These are phyloP conservation scores for Limosa lapponica DNA, from an alignment of 2,797 vertebrate genomes.

Conservation along the genomic window DNA sequence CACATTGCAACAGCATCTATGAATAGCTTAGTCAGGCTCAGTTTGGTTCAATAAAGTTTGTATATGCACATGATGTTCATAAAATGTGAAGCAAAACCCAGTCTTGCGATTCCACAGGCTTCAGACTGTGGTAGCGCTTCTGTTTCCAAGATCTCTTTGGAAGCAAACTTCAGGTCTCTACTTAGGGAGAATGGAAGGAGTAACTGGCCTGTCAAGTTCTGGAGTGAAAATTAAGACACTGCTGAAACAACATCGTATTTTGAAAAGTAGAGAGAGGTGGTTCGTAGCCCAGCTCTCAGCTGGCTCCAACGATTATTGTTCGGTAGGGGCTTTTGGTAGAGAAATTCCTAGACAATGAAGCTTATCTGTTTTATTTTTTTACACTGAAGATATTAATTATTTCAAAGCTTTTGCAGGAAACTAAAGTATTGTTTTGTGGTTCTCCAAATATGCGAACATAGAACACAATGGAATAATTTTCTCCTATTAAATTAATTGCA, in stretches of 20 bases:
- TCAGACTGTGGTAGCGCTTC: neutral
- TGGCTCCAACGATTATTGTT: neutral
- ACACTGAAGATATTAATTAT: neutral
- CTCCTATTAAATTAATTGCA: neutral
- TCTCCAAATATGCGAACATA: neutral
- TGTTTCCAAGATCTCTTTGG: neutral
- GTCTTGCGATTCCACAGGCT: neutral
- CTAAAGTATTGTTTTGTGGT: neutral
- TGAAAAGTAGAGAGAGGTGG: neutral
- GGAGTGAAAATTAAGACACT: neutral
- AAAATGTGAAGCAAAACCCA: neutral
- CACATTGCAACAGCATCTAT: neutral
- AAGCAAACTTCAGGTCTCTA: neutral
- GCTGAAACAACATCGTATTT: neutral
- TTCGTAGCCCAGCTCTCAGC: neutral
- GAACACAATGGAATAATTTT: neutral
- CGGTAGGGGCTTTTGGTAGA: neutral
- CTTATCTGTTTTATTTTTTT: neutral
- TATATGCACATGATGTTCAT: neutral
- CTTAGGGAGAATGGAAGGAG: neutral
- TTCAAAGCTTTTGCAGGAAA: neutral
- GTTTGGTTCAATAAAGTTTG: neutral
- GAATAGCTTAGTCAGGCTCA: neutral
- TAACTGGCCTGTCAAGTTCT: neutral
- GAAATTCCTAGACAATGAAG: neutral